A percentile compares a stretch with the other conserved stretches of the same genome.
Conservation (phyloP, 2,888 invertebrate genomes). For the Andrena trimmerana region DNA sequence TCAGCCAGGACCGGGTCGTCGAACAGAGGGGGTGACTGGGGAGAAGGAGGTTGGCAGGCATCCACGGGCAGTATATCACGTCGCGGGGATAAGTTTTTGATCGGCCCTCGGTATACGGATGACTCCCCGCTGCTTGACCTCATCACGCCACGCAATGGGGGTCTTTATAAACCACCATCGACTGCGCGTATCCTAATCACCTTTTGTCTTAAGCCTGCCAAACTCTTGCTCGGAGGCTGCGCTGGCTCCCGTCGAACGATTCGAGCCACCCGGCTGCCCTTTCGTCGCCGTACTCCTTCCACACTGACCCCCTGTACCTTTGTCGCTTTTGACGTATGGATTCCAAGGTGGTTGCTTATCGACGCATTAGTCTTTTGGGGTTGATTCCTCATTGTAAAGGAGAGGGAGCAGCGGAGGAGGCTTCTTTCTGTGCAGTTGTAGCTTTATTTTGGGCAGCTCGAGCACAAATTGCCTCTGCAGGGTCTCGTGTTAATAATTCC, state of each 20-base stretch:
- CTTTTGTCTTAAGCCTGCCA: constrained; percentile 81
- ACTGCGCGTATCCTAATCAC: constrained; percentile 81
- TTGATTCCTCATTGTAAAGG: neutral
- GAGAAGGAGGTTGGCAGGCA: constrained; percentile 68
- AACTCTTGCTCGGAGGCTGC: constrained; percentile 63
- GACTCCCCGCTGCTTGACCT: constrained; percentile 84
- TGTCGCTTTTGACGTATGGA: neutral
- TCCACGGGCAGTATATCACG: constrained; percentile 81
- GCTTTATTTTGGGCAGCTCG: neutral
- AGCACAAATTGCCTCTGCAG: too few species aligned
- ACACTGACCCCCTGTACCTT: neutral
- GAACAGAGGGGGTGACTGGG: constrained; percentile 51
- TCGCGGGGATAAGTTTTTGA: constrained; percentile 82
- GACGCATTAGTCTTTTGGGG: neutral
- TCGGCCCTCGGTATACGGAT: constrained; percentile 79
- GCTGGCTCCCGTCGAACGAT: constrained; percentile 28
- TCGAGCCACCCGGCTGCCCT: constrained; percentile 17
- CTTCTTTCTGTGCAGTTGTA: neutral
- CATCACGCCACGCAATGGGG: constrained; percentile 84
- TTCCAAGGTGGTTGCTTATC: neutral
- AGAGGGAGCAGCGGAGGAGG: neutral
- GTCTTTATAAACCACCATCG: constrained; percentile 82
- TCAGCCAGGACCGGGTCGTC: constrained; percentile 60
- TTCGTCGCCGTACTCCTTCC: constrained; percentile 25
- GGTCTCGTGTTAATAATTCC: too few species aligned